Conservation (phyloP, 2,888 invertebrate genomes). For the Lasius fuliginosus region DNA sequence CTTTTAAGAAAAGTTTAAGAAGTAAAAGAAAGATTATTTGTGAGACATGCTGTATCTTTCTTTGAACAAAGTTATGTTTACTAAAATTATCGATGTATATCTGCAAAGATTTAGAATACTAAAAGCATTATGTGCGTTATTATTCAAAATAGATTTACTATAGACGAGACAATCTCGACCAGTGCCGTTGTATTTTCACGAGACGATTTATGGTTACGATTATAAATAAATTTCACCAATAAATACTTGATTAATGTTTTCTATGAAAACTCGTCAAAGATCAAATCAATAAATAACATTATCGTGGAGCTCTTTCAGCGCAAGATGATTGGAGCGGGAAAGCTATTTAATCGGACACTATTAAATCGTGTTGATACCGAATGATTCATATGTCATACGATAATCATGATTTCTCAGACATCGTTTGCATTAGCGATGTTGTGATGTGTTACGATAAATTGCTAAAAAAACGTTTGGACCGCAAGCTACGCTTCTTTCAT, state of each 20-base stretch:
- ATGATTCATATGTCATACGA: not conserved
- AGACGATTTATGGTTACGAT: slow-evolving; percentile 17
- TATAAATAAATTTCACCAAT: slow-evolving; percentile 50
- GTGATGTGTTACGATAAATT: not conserved
- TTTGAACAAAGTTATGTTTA: slow-evolving; percentile 10
- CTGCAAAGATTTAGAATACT: not conserved
- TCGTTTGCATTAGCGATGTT: not conserved
- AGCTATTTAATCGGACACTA: not conserved
- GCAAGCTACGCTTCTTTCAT: not conserved
- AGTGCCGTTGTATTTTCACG: not conserved
- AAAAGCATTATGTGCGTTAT: not conserved
- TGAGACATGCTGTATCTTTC: not conserved
- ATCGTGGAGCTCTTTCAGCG: not conserved
- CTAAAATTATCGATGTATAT: not conserved
- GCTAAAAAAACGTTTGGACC: not conserved
- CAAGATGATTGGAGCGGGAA: not conserved
- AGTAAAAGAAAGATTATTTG: not conserved
- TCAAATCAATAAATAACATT: slow-evolving; percentile 50
- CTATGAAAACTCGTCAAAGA: slow-evolving; percentile 45
- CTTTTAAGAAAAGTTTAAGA: not conserved
- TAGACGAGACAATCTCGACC: not conserved
- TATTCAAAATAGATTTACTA: not conserved
- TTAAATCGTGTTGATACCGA: not conserved
- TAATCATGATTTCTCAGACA: not conserved
- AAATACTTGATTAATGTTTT: slow-evolving; percentile 43